Evolutionary conservation across 2,888 invertebrate genomes (phyloP).

Genomic region (Drosophila bunnanda): DNA sequence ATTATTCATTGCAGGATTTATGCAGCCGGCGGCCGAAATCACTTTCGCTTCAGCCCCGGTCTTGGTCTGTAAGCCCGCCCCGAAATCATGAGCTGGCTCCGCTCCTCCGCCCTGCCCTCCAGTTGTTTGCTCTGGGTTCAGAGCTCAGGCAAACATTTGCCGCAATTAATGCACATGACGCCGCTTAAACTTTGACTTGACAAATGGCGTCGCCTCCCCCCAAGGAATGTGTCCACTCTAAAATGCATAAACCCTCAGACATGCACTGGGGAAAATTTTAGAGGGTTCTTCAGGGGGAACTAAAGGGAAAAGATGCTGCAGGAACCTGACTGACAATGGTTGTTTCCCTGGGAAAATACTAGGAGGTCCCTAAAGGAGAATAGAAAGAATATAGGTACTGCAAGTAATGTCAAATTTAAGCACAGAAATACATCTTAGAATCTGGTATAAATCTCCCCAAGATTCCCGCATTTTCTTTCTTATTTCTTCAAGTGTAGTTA

Average conservation of each 20-base stretch:
- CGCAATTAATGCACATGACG: slow-evolving; percentile 64
- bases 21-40: slow-evolving; percentile 58
- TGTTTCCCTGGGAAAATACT: neutral
- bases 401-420: neutral
- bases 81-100: slow-evolving; percentile 16
- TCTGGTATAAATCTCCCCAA: no score
- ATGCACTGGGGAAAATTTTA: slow-evolving; percentile 3
- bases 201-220: slow-evolving; percentile 54
- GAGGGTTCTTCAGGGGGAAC: neutral
- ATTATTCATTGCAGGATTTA: slow-evolving; percentile 80
- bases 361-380: neutral
- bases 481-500: slow-evolving; percentile 10
- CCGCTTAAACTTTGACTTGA: slow-evolving; percentile 53
- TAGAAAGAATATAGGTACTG: no score
- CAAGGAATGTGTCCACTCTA: slow-evolving; percentile 44
- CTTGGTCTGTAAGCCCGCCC: slow-evolving; percentile 31
- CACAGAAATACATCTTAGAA: no score
- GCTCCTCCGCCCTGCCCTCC: slow-evolving; percentile 16
- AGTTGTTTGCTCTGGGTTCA: slow-evolving; percentile 43
- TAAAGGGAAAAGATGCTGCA: neutral
- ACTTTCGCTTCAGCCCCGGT: slow-evolving; percentile 65
- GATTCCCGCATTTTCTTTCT: no score
- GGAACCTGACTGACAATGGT: neutral
- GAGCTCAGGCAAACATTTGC: slow-evolving; percentile 67
- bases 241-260: slow-evolving; percentile 12